phyloP scores from a whole-genome alignment of 2,113 vertebrate genomes.

The Scomber colias region DNA sequence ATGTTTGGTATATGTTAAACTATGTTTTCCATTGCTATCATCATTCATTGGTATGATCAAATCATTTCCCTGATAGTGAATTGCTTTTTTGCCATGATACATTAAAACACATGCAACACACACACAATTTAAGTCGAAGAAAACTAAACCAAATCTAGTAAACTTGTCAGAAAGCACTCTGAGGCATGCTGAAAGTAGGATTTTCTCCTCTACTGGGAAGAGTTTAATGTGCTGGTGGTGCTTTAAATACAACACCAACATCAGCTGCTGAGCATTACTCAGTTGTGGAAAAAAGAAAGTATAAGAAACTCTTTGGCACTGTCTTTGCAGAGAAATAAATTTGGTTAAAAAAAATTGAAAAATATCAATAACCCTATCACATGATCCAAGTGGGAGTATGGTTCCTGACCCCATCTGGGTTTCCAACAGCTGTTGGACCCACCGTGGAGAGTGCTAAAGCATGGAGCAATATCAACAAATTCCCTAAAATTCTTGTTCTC shows the following conservation, averaged over 20 bases:
- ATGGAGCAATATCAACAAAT: slow-evolving; percentile 48
- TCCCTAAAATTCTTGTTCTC: slow-evolving; percentile 14
- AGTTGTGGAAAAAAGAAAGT: slow-evolving; percentile 29
- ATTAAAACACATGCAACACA: not conserved
- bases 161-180: slow-evolving; percentile 4
- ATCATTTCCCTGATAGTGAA: not conserved
- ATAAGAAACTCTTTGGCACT: slow-evolving; percentile 34
- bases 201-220: slow-evolving; percentile 28
- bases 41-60: no score
- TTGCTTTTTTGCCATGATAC: not conserved
- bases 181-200: not conserved
- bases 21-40: not conserved
- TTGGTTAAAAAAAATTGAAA: slow-evolving; percentile 42
- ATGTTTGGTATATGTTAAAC: not conserved
- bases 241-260: slow-evolving; percentile 39
- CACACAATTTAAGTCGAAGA: not conserved
- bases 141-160: slow-evolving; percentile 18
- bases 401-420: slow-evolving; percentile 63
- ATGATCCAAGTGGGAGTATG: slow-evolving; percentile 34
- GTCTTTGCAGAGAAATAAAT: slow-evolving; percentile 50
- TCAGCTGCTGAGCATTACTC: slow-evolving; percentile 42
- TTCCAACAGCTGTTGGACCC: slow-evolving; percentile 76
- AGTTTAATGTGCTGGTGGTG: slow-evolving; percentile 21
- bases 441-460: slow-evolving; percentile 43
- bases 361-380: slow-evolving; percentile 16